Evolutionary conservation across 2,888 invertebrate genomes (phyloP).

Genomic region (Nesidiocoris tenuis): DNA sequence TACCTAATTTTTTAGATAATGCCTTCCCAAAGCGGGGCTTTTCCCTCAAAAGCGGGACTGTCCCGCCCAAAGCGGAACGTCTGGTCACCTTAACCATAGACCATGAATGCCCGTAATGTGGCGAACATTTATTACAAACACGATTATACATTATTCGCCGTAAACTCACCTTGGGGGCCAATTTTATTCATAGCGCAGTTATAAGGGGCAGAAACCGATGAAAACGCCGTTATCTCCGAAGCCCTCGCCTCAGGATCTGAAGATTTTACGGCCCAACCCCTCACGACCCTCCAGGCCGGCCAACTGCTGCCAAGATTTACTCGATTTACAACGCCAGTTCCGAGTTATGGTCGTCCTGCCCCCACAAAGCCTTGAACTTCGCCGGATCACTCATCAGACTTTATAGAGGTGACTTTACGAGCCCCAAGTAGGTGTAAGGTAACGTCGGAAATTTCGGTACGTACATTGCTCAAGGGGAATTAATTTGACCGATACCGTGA

Average conservation of each 20-base stretch:
- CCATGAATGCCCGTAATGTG: no score
- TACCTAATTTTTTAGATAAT: no score
- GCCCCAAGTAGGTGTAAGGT: no score
- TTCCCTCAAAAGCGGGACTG: no score
- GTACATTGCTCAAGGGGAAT: no score
- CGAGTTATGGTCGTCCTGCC: background rate
- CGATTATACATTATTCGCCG: background rate
- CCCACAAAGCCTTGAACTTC: background rate
- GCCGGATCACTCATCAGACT: background rate
- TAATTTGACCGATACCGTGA: no score
- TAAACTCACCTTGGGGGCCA: background rate
- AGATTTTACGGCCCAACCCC: background rate
- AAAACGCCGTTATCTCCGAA: background rate
- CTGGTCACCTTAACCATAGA: no score
- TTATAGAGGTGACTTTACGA: no score
- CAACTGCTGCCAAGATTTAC: background rate
- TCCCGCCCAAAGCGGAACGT: no score
- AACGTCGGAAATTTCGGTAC: no score
- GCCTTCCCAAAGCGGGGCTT: no score
- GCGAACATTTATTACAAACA: no score
- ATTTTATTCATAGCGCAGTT: background rate
- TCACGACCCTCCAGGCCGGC: background rate
- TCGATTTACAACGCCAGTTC: background rate
- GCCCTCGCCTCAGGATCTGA: background rate
- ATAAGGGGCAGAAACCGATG: background rate